Conservation (phyloP, 2,113 vertebrate genomes). For the Colaptes auratus region DNA sequence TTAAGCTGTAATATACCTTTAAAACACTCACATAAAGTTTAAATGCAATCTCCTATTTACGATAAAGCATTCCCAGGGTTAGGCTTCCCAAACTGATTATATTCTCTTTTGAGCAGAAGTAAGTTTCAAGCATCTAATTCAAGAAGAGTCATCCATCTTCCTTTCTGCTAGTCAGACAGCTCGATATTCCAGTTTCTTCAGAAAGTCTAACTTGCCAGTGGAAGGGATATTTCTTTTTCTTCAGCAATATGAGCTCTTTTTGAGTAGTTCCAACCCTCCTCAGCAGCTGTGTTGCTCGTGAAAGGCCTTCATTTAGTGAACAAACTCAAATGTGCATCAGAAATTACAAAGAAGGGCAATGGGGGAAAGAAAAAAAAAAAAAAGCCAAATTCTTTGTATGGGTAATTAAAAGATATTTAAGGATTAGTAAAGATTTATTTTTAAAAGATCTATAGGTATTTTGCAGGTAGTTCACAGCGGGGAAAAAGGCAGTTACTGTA, state of each 20-base stretch:
- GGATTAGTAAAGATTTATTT: neutral
- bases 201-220: slow-evolving; percentile 2
- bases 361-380: neutral
- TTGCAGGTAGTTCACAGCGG: neutral
- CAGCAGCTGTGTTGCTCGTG: neutral
- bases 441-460: neutral
- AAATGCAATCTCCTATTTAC: slow-evolving; percentile 39
- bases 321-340: neutral
- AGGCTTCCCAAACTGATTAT: slow-evolving; percentile 38
- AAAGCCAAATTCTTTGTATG: neutral
- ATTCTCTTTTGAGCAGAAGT: slow-evolving; percentile 24
- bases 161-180: slow-evolving; percentile 39
- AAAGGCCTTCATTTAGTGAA: neutral
- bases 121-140: slow-evolving; percentile 16
- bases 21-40: slow-evolving; percentile 10
- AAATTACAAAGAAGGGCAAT: neutral
- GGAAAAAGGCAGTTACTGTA: neutral
- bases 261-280: neutral
- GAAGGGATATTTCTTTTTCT: slow-evolving; percentile 17
- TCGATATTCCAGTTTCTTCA: slow-evolving; percentile 18
- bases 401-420: neutral
- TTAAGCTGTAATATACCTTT: slow-evolving; percentile 27
- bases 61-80: neutral
- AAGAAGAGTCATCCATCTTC: slow-evolving; percentile 39
- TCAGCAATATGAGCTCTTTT: neutral